A percentile compares a stretch with the other conserved stretches of the same genome.
These are phyloP conservation scores for Automeris io DNA, from an alignment of 2,888 invertebrate species.

Conservation along the genomic window DNA sequence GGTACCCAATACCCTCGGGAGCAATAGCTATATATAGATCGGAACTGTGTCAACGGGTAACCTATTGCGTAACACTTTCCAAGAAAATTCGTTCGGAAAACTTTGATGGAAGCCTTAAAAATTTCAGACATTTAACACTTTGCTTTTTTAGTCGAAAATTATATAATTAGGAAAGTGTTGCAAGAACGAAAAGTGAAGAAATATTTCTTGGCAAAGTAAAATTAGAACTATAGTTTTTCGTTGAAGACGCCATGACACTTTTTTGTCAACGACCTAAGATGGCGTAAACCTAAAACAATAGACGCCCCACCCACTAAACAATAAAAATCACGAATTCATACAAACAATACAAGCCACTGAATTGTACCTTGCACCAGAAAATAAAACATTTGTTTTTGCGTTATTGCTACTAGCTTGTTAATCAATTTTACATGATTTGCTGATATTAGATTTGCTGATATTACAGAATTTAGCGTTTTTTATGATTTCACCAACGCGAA, in stretches of 20 bases:
- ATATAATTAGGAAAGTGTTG: too few species aligned
- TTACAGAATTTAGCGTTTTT: too few species aligned
- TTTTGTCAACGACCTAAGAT: constrained; percentile 70
- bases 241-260: constrained; percentile 67
- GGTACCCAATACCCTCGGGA: not conserved
- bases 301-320: constrained; percentile 57
- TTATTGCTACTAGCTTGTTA: too few species aligned
- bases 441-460: too few species aligned
- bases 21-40: not conserved
- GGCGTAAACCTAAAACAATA: constrained; percentile 73
- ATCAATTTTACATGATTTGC: too few species aligned
- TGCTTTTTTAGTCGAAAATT: not conserved
- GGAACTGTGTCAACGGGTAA: not conserved
- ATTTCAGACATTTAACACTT: not conserved
- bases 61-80: not conserved
- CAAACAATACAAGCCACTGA: constrained; percentile 22
- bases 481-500: too few species aligned
- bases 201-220: constrained; percentile 10
- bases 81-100: not conserved
- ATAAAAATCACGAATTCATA: too few species aligned
- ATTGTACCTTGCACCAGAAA: constrained; percentile 18
- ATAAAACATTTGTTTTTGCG: too few species aligned
- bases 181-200: too few species aligned
- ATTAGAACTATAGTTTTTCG: constrained; percentile 41
- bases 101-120: not conserved